Base-by-base conservation (phyloP, 1,140 invertebrate genomes). In the Fragariocoptes setiger region DNA sequence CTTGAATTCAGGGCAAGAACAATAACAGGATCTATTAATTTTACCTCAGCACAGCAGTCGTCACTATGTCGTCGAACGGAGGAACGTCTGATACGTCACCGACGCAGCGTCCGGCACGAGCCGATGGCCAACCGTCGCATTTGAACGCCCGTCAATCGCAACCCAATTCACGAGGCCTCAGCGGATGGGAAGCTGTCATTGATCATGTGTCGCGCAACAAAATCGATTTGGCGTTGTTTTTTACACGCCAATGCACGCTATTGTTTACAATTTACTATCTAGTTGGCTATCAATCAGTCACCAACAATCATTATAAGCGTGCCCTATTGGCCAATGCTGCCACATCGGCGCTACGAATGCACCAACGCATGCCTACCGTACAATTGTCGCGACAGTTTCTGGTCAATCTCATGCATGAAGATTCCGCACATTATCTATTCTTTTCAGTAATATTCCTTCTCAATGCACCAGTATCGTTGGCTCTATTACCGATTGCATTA, bases 381-480 rank as follows among this genome's bases (percentile, higher is more conserved):
- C 66, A 71, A 39, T 47, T 49, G 8, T 36, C 4, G n/a, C 60
- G 73, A 44, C 71, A 79, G 54, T 92, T 85, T 56, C 57, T 90
- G 21, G 62, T 65, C 12, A 56, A 63, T 4, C 56, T 95, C 42
- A 62, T 90, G 45, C 50, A 71, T 35, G 88, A 95, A 59, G 88
- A 95, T 61, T 86, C 80, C 43, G 83, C 76, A 48, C 88, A 97
- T 57, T 94, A 97, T 55, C 62, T 95, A 40, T 70, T 92, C 55
- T 97, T 76, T 58, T 79, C 79, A 12, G 56, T 90, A 38, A 80
- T 92, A 50, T 94, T 94, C 56, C 64, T 90, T 46, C 83, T 76
- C 57, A 72, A 73, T 22, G 63, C 71, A 40, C 82, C 85, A 19
- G 69, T 85, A 38, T 70, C 80, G 48, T 64, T 92, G 64, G 76